Conservation (phyloP, 2,113 vertebrate genomes). For the Alligator mississippiensis region DNA sequence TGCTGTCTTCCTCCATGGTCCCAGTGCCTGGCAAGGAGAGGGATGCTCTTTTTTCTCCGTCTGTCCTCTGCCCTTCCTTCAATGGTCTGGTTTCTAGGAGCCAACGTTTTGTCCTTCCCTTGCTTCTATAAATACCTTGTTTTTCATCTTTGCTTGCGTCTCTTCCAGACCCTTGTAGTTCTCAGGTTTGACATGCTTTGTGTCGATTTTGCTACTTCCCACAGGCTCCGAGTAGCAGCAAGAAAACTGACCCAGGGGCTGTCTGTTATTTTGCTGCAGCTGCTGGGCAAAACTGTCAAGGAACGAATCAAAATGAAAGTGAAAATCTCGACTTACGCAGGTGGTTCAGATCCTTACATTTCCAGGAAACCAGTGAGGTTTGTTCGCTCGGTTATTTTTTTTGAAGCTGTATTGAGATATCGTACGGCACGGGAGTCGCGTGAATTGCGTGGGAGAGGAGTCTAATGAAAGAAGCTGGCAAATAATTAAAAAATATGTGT, state of each 20-base stretch:
- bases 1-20: too few relatives aligned
- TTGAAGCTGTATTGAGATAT: background rate
- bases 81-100: too few relatives aligned
- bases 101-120: fast-evolving
- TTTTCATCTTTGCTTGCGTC: background rate
- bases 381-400: background rate
- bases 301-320: background rate
- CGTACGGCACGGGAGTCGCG: background rate
- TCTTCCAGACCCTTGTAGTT: background rate
- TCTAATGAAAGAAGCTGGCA: background rate
- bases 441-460: fast-evolving
- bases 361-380: background rate
- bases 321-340: background rate
- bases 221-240: background rate
- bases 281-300: background rate
- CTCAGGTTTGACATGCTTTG: fast-evolving
- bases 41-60: too few relatives aligned
- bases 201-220: background rate
- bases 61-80: background rate
- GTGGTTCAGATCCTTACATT: background rate
- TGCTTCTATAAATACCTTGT: fast-evolving
- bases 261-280: background rate
- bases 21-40: too few relatives aligned
- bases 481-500: background rate
- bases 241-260: background rate